phyloP scores from a whole-genome alignment of 2,113 vertebrate species.

The Bufo bufo region DNA sequence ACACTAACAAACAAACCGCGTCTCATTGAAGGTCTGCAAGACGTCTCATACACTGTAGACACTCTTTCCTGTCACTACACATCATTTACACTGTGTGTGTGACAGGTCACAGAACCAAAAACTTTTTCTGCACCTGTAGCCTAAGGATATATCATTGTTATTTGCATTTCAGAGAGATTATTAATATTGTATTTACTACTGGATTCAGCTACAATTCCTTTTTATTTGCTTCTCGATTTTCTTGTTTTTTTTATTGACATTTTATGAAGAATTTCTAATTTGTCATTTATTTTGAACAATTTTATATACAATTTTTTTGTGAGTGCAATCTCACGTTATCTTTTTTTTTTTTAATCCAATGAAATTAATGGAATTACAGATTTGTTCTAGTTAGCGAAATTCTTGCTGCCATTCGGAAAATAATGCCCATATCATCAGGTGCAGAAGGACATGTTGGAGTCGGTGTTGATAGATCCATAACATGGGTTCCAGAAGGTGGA shows the following conservation, averaged over 20 bases:
- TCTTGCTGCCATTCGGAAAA: not conserved
- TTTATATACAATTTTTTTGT: not conserved
- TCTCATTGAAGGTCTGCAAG: constrained; percentile 42
- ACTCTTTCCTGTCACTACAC: not conserved
- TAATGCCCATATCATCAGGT: constrained; percentile 70
- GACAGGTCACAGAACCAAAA: not conserved
- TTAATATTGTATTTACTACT: not conserved
- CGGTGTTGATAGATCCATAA: constrained; percentile 47
- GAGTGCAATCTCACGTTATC: too few relatives aligned
- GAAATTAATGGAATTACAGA: not conserved
- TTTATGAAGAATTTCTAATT: not conserved
- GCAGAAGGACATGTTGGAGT: constrained; percentile 64
- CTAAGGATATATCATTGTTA: not conserved
- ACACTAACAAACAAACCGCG: constrained; percentile 71
- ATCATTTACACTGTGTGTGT: constrained; percentile 20
- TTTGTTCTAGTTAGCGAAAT: not conserved
- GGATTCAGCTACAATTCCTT: too few relatives aligned
- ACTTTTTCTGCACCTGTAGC: not conserved
- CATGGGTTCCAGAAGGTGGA: constrained; percentile 60
- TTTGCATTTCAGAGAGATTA: not conserved
- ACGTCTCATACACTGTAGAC: constrained; percentile 8
- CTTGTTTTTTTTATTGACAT: not conserved
- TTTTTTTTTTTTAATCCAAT: not conserved
- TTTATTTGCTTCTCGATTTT: constrained; percentile 8
- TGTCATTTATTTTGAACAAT: not conserved